Base-by-base conservation (phyloP, 2,113 vertebrate genomes). In the Nestor notabilis region DNA sequence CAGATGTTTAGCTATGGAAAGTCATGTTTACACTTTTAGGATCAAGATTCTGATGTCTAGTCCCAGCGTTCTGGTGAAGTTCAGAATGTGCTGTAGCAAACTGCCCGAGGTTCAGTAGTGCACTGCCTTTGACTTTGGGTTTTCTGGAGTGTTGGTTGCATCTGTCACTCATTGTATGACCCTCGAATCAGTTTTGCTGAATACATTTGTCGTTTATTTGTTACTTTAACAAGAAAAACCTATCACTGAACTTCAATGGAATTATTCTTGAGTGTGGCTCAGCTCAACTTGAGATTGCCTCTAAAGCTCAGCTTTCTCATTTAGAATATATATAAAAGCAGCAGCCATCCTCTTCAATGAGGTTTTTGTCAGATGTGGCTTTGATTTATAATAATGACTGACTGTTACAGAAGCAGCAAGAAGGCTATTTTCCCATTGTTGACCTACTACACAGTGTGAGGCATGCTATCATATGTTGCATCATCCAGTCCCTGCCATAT, bases 401-500 rank as follows among this genome's bases (percentile, higher is more conserved):
- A 52, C 31, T 35, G n/a, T 35, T 76, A 33, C 13, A 55, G 28
- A 70, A 17, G 46, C 55, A 84, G 13, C 53, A 77, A 43, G 35
- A 65, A 13, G 13, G 5, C 33, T 87, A 4, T 83, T 79, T 86
- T 77, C 21, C 10, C 10, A 11, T 13, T 46, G 33, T 37, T 88
- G 55, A 28, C 16, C 33, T 39, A 4, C 7, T 65, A 25, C 19
- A 70, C 16, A 25, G 19, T 10, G 25, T 72, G 19, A 28, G 33
- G 3, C 1, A 4, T 2, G 1, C 24, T 79, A 21, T 49, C 8
- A 5, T 39, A 9, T 15, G 3, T 35, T 90, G 60, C 23, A 33
- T 65, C 14, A 65, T 50, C 17, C 43, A 53, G 46, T 29, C 18
- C 10, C 43, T 68, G 11, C 24, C 18, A 18, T 23, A 12, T 39